phyloP scores from a whole-genome alignment of 2,113 vertebrate genomes.

The Rhinopomastus cyanomelas region DNA sequence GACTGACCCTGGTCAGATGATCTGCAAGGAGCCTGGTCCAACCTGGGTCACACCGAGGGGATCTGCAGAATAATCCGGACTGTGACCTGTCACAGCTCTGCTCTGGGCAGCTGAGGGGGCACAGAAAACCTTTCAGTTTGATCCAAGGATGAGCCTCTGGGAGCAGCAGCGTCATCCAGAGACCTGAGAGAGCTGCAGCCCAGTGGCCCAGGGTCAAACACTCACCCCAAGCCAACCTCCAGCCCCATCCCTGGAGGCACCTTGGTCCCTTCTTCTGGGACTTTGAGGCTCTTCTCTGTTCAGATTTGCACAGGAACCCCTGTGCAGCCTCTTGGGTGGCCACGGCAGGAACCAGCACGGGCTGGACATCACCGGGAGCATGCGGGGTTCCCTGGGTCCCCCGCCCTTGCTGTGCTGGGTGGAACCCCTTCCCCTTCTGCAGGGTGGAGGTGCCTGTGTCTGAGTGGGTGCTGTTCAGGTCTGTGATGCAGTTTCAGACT shows the following conservation, averaged over 20 bases:
- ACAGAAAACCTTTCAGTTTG: background rate
- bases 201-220: rapidly evolving
- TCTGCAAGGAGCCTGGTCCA: background rate
- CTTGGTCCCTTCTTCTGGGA: background rate
- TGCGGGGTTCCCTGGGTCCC: rapidly evolving
- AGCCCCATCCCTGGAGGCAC: background rate
- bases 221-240: background rate
- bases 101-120: rapidly evolving
- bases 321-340: background rate
- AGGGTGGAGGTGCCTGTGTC: rapidly evolving
- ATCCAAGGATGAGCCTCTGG: background rate
- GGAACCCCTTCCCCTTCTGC: background rate
- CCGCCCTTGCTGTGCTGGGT: too few species aligned
- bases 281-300: background rate
- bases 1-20: background rate
- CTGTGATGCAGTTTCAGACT: background rate
- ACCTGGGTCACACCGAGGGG: rapidly evolving
- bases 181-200: background rate
- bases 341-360: background rate
- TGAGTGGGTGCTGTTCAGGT: rapidly evolving
- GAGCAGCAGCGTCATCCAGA: background rate
- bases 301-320: background rate
- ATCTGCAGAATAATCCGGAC: background rate
- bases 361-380: background rate
- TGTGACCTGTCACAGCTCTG: rapidly evolving